Evolutionary conservation across 2,888 invertebrate genomes (phyloP), one percentile per base, ranked within the genome.

Genomic region (Lacanobia wlatinum): DNA sequence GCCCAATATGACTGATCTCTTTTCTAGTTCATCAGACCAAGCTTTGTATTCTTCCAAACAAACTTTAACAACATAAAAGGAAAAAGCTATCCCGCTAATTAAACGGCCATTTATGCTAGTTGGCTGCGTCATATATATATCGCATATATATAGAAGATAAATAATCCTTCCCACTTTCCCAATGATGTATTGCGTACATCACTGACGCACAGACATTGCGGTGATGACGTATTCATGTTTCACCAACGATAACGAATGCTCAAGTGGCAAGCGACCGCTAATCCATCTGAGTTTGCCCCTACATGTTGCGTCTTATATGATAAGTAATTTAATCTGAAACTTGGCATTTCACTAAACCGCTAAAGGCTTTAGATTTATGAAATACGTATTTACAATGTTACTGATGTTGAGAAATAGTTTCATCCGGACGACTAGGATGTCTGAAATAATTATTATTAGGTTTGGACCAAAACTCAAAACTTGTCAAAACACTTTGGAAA

Each of bases 301-400:
- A 52, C 46, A 62, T 66, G 38, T 81, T 76, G 53, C 43, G 70
- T 55, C 62, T 52, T 53, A 55, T 28, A 53, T 53, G 78, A 78
- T 78, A 78, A 81, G 65, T 70, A 46, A 81, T 76, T 81, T n/a
- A 70, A 78, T 76, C 59, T 43, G 46, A 76, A 78, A 70, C 77
- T 80, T 38, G 38, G 70, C 14, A 76, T 50, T 68, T 58, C 64
- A 59, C 53, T 56, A 53, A 40, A 65, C 81, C 81, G 50, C 59
- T 64, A 16, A 69, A 56, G 80, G 73, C 38, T 73, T 70, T 48
- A 38, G 52, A 72, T 72, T 23, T 72, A 50, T 50, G 60, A 50
- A 34, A 9, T 58, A 55, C 14, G 43, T 28, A 28, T 18, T 48
- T 23, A 16, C 18, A 56, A 34, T 28, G 28, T 55, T 18, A 34